Evolutionary conservation across 2,888 invertebrate species (phyloP), one percentile per base, ranked within the genome.

Genomic region (Drosophila picticornis): DNA sequence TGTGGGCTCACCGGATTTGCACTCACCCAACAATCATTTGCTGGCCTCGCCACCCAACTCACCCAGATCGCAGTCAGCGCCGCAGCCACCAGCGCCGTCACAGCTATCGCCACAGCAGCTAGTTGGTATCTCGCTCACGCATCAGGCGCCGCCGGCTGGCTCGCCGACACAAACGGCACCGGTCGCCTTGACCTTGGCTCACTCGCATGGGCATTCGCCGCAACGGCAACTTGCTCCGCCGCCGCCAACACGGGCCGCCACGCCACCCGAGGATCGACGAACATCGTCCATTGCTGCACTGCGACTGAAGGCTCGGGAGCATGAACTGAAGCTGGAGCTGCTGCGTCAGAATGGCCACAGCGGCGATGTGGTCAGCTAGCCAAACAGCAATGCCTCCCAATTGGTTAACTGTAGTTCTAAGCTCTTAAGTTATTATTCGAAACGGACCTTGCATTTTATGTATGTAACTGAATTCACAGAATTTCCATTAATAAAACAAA

Each of bases 241-340:
- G 7, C 55, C 69, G 90, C 93, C 64, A 94, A 58, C 83, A 5
- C 86, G 92, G 43, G 72, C 91, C 1, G 76, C 86, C 31, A 92
- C 95, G 1, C 96, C 96, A 32, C 97, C 97, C 78, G 96, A 97
- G 66, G 97, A 97, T 92, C 94, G 97, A 79, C 94, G 97, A 84
- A 97, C 96, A 84, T 97, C 97, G 36, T 98, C 98, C 90, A 98
- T 98, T 84, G 98, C 97, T 0, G 96, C 97, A 0, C 94, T 98
- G 46, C 94, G 98, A 80, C 94, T 97, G 87, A 98, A 98, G 83
- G 98, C 98, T 1, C 94, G 98, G 60, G 98, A 98, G 92, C 98
- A 98, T 92, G 98, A 98, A 92, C 94, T 97, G 56, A 95, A 97
- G 91, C 94, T 97, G 85, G 97, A 97, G 93, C 96, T 97, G 95